Percentiles rank a stretch among this genome's conserved stretches.
These are phyloP conservation scores for Beris morrisii DNA, from an alignment of 2,888 invertebrate genomes.

Conservation along the genomic window DNA sequence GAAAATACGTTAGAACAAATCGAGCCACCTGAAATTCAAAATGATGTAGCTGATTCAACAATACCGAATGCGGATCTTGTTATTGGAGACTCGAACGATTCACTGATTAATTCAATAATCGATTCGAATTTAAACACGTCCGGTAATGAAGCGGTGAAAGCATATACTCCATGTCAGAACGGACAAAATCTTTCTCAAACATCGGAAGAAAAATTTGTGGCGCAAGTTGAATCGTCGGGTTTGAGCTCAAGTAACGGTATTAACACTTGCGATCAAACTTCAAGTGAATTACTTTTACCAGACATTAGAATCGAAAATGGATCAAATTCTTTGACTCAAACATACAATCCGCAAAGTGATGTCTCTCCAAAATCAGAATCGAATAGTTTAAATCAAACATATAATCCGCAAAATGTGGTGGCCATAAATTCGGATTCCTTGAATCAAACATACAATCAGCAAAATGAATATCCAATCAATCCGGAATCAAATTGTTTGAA, in stretches of 20 bases:
- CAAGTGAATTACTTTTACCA: conserved; percentile 6
- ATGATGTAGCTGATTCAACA: not conserved
- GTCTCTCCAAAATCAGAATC: too few relatives aligned
- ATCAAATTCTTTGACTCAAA: not conserved
- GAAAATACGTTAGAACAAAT: conserved; percentile 33
- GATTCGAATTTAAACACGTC: not conserved
- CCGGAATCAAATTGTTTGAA: too few relatives aligned
- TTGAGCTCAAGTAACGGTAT: not conserved
- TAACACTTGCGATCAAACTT: not conserved
- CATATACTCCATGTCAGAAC: conserved; percentile 2
- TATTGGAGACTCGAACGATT: too few relatives aligned
- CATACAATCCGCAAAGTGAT: too few relatives aligned
- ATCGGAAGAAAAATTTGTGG: not conserved
- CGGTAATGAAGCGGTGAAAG: not conserved
- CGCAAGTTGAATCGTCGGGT: not conserved
- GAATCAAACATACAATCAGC: too few relatives aligned
- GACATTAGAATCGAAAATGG: conserved; percentile 1
- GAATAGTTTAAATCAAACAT: too few relatives aligned
- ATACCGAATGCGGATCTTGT: not conserved
- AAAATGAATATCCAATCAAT: too few relatives aligned
- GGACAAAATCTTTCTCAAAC: not conserved
- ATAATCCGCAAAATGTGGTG: too few relatives aligned
- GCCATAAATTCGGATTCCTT: too few relatives aligned
- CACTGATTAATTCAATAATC: not conserved
- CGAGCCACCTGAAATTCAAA: conserved; percentile 1